phyloP scores from a whole-genome alignment of 2,888 invertebrate genomes.

The Phania funesta region DNA sequence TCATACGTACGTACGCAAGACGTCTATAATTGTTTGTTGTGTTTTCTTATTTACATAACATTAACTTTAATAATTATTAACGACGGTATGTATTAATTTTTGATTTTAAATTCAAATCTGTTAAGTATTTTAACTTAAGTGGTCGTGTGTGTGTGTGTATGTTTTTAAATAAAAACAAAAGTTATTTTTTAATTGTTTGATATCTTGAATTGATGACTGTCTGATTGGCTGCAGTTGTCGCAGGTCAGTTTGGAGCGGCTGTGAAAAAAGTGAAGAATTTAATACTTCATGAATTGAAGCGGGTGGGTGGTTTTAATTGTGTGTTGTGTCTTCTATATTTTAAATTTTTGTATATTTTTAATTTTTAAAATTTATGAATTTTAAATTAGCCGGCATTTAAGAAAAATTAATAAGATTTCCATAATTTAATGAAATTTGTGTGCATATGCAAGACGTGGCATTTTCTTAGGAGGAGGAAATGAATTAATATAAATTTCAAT shows the following conservation, averaged over 20 bases:
- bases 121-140: too few relatives aligned
- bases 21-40: constrained; percentile 13
- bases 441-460: too few relatives aligned
- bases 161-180: constrained; percentile 41
- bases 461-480: too few relatives aligned
- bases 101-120: constrained; percentile 37
- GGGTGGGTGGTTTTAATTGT: constrained; percentile 40
- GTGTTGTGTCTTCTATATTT: not conserved
- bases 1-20: not conserved
- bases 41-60: constrained; percentile 29
- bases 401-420: not conserved
- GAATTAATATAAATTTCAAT: too few relatives aligned
- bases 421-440: too few relatives aligned
- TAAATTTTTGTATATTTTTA: not conserved
- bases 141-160: too few relatives aligned
- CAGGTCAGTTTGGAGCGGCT: constrained; percentile 49
- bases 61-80: constrained; percentile 56
- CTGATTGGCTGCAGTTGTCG: constrained; percentile 40
- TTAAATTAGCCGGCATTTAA: not conserved
- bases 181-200: constrained; percentile 22
- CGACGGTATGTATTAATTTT: constrained; percentile 39
- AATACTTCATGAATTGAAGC: constrained; percentile 43
- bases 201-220: constrained; percentile 56
- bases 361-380: not conserved
- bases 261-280: constrained; percentile 39